phyloP scores from a whole-genome alignment of 2,888 invertebrate genomes.

The Cybosia mesomella region DNA sequence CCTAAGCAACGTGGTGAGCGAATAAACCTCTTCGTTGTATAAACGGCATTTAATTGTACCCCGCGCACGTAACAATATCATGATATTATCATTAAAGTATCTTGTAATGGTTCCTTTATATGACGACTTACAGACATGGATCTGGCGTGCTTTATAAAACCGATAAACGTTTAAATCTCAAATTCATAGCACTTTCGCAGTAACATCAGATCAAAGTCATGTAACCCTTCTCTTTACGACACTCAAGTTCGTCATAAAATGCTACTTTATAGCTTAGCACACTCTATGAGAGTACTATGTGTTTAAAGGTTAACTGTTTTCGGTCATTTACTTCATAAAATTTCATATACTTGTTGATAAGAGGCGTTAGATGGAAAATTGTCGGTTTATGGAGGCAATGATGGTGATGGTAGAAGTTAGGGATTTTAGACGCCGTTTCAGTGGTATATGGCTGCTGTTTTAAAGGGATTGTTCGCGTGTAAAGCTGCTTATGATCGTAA shows the following conservation, averaged over 20 bases:
- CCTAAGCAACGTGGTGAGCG: too few relatives aligned
- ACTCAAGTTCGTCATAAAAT: constrained; percentile 69
- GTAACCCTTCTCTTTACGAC: constrained; percentile 58
- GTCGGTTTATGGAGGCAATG: constrained; percentile 28
- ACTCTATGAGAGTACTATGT: constrained; percentile 55
- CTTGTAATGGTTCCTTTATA: constrained; percentile 3
- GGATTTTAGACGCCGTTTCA: constrained; percentile 4
- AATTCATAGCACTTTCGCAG: constrained; percentile 36
- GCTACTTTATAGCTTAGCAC: constrained; percentile 65
- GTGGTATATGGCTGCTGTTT: neutral
- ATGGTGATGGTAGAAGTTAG: constrained; percentile 16
- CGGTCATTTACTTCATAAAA: constrained; percentile 62
- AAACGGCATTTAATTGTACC: too few relatives aligned
- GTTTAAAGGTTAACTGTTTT: constrained; percentile 55
- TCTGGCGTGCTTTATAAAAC: constrained; percentile 16
- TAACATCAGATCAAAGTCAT: constrained; percentile 50
- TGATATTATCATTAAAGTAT: too few relatives aligned
- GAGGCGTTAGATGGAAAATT: constrained; percentile 31
- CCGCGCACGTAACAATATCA: too few relatives aligned
- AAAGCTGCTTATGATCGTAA: neutral
- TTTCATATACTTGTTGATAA: constrained; percentile 66
- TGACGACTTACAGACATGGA: neutral
- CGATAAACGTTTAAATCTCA: constrained; percentile 34
- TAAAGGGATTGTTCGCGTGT: neutral
- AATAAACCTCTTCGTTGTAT: too few relatives aligned